Percentiles rank a stretch among this genome's conserved stretches.
phyloP scores from a whole-genome alignment of 2,888 invertebrate genomes.

The Lithophane socia region DNA sequence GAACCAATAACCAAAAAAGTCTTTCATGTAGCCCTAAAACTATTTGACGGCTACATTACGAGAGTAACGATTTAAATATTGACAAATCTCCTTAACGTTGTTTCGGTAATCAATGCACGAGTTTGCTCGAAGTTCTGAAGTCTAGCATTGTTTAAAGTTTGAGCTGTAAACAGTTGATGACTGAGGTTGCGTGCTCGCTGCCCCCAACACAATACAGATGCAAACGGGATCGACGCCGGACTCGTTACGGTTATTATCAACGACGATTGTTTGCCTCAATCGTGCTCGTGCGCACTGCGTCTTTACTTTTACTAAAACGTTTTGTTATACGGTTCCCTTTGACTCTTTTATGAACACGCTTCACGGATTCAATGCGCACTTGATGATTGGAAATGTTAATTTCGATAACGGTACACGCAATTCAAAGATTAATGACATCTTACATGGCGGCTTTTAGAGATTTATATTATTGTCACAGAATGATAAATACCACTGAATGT shows the following conservation, averaged over 20 bases:
- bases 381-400: constrained; percentile 64
- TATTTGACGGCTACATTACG: constrained; percentile 28
- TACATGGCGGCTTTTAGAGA: constrained; percentile 20
- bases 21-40: constrained; percentile 33
- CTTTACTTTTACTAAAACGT: constrained; percentile 74
- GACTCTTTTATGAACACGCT: constrained; percentile 64
- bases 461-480: constrained; percentile 34
- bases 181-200: constrained; percentile 74
- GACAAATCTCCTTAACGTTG: constrained; percentile 31
- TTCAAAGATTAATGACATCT: constrained; percentile 43
- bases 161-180: constrained; percentile 65
- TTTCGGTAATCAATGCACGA: constrained; percentile 41
- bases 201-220: constrained; percentile 81
- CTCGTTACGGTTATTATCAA: constrained; percentile 85
- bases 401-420: constrained; percentile 54
- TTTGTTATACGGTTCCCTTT: constrained; percentile 79
- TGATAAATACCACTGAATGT: constrained; percentile 38
- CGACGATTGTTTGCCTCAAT: constrained; percentile 81
- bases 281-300: constrained; percentile 78
- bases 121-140: constrained; percentile 53
- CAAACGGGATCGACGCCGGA: constrained; percentile 79
- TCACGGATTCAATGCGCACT: constrained; percentile 54
- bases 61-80: constrained; percentile 44
- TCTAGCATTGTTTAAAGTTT: constrained; percentile 60
- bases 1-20: constrained; percentile 28